Base-by-base conservation (phyloP, 2,113 vertebrate genomes). In the Bubo bubo region DNA sequence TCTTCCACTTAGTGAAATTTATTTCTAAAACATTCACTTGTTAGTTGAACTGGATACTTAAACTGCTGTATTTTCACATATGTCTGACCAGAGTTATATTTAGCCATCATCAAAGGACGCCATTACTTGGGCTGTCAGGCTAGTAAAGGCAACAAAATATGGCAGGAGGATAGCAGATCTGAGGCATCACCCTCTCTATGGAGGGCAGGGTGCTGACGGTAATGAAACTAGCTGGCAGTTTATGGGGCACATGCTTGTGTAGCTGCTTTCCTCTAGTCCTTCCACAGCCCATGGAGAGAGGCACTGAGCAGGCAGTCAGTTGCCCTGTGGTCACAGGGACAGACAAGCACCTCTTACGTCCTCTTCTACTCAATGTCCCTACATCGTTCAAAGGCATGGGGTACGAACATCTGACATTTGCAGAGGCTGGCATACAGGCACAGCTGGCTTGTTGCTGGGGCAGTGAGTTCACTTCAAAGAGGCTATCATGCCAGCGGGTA, bases 401-500 rank as follows among this genome's bases (percentile, higher is more conserved):
- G 18, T 52, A 56, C 28, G 67, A 79, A 43, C 13, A 72, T 18
- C 47, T 16, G 60, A 86, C 39, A 34, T 28, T 39, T 58, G 59
- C 73, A 50, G 75, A 59, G 24, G 50, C 37, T 70, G 50, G n/a
- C 72, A 80, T 26, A n/a, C 7, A 37, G 67, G 53, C 49, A 26
- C 76, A 86, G 63, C 75, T 91, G 79, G 63, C 64, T 74, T 59
- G 43, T 8, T 88, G 71, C 49, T 83, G 66, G 84, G 39, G 66
- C 66, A 39, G 9, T 15, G 56, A 63, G 20, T 39, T 94, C 79
- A 59, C 28, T 58, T 34, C 55, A 60, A 85, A 73, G 66, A 93
- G 60, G 62, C 52, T 64, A 81, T 84, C 9, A 0, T 82, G 91
- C 77, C 90, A 75, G 45, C 1, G 20, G 64, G 56, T 5, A 95